phyloP scores from a whole-genome alignment of 2,888 invertebrate species.

The Sphaerophoria taeniata region DNA sequence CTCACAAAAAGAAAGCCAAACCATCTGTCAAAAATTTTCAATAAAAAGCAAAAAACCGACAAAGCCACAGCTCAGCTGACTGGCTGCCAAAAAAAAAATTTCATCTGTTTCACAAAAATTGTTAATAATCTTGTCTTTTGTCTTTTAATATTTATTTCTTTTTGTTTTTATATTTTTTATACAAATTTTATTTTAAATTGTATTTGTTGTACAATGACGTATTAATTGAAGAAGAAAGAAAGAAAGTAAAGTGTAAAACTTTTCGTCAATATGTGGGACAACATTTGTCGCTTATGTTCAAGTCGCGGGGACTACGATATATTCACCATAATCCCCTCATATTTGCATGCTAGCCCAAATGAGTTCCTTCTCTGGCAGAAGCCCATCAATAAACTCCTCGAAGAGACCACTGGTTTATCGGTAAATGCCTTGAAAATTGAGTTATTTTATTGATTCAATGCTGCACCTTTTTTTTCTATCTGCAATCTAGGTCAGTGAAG shows the following conservation, averaged over 20 bases:
- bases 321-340: slow-evolving; percentile 81
- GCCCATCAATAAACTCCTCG: slow-evolving; percentile 79
- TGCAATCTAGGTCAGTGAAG: slow-evolving; percentile 77
- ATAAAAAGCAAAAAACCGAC: not conserved
- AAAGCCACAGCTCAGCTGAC: slow-evolving; percentile 33
- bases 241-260: not conserved
- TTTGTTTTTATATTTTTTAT: slow-evolving; percentile 17
- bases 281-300: slow-evolving; percentile 82
- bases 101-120: slow-evolving; percentile 6
- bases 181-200: slow-evolving; percentile 32
- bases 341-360: slow-evolving; percentile 80
- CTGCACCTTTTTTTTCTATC: not conserved
- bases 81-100: slow-evolving; percentile 34
- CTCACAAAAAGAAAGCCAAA: not conserved
- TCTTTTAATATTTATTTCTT: slow-evolving; percentile 13
- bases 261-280: slow-evolving; percentile 77
- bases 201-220: slow-evolving; percentile 34
- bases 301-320: slow-evolving; percentile 81
- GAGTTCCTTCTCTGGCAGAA: slow-evolving; percentile 81
- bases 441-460: not conserved
- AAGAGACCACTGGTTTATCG: slow-evolving; percentile 81
- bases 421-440: slow-evolving; percentile 74
- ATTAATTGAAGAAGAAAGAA: slow-evolving; percentile 13
- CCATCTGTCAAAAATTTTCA: not conserved
- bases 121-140: slow-evolving; percentile 7